Evolutionary conservation across 2,888 invertebrate species (phyloP), one percentile per base, ranked within the genome.

Genomic region (Pristionchus maxplancki): DNA sequence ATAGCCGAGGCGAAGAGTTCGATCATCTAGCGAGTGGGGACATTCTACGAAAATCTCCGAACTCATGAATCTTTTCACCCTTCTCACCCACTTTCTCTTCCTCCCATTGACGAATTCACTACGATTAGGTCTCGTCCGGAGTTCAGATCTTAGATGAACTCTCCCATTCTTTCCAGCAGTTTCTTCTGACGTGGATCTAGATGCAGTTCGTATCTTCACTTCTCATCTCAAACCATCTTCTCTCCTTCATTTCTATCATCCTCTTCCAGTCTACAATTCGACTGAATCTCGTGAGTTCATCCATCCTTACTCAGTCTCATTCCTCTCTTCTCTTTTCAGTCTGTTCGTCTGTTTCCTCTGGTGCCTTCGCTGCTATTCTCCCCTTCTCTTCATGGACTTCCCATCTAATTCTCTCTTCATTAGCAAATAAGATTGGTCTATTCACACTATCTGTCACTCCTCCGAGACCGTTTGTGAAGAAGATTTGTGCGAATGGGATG

Each of bases 211-310:
- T 1, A 84, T 84, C 62, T 50, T 84, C 62, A 40, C 40, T 40
- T 84, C 84, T 15, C 62, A 84, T 62, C 84, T 84, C 84, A 62
- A 84, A 48, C 62, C 84, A 20, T 37, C 40, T 24, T 58, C 62
- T 62, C 40, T 84, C 62, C 84, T 82, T 24, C 82, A 48, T 53
- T 53, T 53, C 40, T 82, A 53, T 53, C 82, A 53, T 82, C 48
- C 82, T 34, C 82, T 82, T 48, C 48, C 53, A 17, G 34, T 82
- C 11, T 62, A 40, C 62, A 84, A 50, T 40, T 48, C 50, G n/a
- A 48, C 84, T 17, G 44, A 62, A 11, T 48, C 84, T 24, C n/a
- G 74, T 78, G 1, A 78, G 74, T 34, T 81, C 74, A 6, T 53
- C 6, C 20, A 53, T 11, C 3, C 0, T 31, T 28, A 28, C 15